phyloP scores from a whole-genome alignment of 2,113 vertebrate species.

The Kryptolebias marmoratus region DNA sequence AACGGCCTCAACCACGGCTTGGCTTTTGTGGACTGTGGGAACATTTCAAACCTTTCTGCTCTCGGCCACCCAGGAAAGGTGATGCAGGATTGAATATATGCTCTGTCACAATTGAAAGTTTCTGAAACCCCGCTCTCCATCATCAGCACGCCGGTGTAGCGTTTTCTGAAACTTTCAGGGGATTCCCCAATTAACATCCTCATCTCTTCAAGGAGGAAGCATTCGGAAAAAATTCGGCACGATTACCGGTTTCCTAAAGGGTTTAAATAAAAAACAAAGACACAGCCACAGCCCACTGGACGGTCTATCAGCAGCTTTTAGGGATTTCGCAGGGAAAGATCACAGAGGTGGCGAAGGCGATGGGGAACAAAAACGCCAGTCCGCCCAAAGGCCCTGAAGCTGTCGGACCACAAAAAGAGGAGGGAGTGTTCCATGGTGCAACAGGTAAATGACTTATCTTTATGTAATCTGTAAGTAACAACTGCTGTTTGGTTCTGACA shows the following conservation, averaged over 20 bases:
- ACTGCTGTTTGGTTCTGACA: neutral
- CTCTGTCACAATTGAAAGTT: constrained; percentile 17
- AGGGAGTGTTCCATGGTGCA: neutral
- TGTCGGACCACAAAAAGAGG: constrained; percentile 1
- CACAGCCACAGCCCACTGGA: constrained; percentile 6
- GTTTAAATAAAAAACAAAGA: constrained; percentile 1
- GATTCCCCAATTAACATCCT: constrained; percentile 16
- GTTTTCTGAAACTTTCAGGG: neutral
- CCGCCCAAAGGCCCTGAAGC: constrained; percentile 30
- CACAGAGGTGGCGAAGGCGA: constrained; percentile 24
- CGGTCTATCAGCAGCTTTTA: constrained; percentile 24
- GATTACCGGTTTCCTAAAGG: constrained; percentile 19
- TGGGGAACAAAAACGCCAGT: constrained; percentile 66
- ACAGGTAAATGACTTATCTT: constrained; percentile 45
- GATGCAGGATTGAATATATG: constrained; percentile 59
- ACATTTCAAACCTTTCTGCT: constrained; percentile 24
- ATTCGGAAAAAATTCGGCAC: constrained; percentile 9
- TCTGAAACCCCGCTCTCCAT: constrained; percentile 5
- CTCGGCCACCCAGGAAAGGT: constrained; percentile 44
- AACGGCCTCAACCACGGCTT: neutral
- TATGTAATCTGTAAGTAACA: neutral
- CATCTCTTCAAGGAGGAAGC: constrained; percentile 13
- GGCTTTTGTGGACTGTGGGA: constrained; percentile 13
- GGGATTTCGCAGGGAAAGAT: constrained; percentile 17
- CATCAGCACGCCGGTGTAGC: neutral